phyloP scores from a whole-genome alignment of 2,113 vertebrate genomes.

The Macrotus californicus region DNA sequence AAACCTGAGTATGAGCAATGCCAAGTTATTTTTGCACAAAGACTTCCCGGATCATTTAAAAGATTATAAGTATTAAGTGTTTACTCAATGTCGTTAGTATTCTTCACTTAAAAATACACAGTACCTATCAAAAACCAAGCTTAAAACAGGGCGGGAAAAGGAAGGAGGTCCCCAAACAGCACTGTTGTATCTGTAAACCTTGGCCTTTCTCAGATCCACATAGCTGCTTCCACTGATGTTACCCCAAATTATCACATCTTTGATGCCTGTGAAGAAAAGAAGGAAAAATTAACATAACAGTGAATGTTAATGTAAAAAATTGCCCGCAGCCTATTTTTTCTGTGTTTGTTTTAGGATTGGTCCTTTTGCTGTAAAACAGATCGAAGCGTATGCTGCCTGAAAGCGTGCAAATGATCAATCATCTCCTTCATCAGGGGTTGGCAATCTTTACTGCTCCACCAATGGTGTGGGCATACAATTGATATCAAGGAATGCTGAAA shows the following conservation, averaged over 20 bases:
- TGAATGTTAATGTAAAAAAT: not conserved
- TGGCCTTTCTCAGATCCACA: constrained; percentile 89
- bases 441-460: no score
- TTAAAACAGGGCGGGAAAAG: constrained; percentile 79
- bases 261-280: constrained; percentile 82
- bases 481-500: not conserved
- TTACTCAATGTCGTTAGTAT: not conserved
- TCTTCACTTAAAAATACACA: constrained; percentile 23
- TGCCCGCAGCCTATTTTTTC: not conserved
- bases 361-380: not conserved
- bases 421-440: not conserved
- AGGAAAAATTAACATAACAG: constrained; percentile 8
- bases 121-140: constrained; percentile 87
- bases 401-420: not conserved
- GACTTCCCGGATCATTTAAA: constrained; percentile 19
- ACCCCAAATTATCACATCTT: constrained; percentile 92
- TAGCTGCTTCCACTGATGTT: constrained; percentile 87
- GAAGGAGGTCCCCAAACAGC: constrained; percentile 85
- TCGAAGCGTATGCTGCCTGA: not conserved
- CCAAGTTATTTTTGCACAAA: not conserved
- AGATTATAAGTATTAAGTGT: not conserved
- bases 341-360: not conserved
- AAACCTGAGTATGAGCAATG: not conserved
- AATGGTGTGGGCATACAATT: not conserved
- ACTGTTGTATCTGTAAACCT: constrained; percentile 82